These are phyloP conservation scores for Brachycybe producta DNA, from an alignment of 2,888 invertebrate species.

Conservation along the genomic window DNA sequence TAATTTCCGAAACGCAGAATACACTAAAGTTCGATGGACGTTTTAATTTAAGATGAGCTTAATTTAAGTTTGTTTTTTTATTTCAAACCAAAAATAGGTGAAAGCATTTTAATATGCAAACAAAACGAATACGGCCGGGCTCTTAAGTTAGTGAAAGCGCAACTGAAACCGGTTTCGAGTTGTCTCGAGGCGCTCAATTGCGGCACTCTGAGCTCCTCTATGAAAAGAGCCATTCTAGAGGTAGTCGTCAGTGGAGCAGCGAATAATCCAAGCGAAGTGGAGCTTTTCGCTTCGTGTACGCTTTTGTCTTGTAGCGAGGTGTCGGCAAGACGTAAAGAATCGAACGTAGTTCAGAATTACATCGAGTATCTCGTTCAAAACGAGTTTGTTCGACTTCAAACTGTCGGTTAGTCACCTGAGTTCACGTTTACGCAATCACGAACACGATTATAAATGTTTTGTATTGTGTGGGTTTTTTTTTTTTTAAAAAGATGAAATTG, in stretches of 20 bases:
- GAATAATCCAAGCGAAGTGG: slow-evolving; percentile 53
- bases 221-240: slow-evolving; percentile 43
- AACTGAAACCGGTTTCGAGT: slow-evolving; percentile 56
- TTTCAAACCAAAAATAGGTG: slow-evolving; percentile 55
- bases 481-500: too few species aligned
- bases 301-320: too few species aligned
- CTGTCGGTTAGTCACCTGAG: background rate
- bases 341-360: slow-evolving; percentile 38
- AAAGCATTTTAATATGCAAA: slow-evolving; percentile 81
- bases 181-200: slow-evolving; percentile 44
- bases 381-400: slow-evolving; percentile 47
- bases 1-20: too few species aligned
- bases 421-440: too few species aligned
- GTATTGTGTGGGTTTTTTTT: too few species aligned
- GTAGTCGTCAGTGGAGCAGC: slow-evolving; percentile 78
- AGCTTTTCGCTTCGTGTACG: slow-evolving; percentile 66
- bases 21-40: too few species aligned
- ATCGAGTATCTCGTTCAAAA: slow-evolving; percentile 59
- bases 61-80: background rate
- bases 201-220: slow-evolving; percentile 34
- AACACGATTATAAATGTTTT: too few species aligned
- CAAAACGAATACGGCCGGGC: slow-evolving; percentile 57
- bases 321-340: too few species aligned
- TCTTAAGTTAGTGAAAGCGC: slow-evolving; percentile 48
- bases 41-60: background rate